Evolutionary conservation across 2,113 vertebrate genomes (phyloP).

Genomic region (Rana temporaria): DNA sequence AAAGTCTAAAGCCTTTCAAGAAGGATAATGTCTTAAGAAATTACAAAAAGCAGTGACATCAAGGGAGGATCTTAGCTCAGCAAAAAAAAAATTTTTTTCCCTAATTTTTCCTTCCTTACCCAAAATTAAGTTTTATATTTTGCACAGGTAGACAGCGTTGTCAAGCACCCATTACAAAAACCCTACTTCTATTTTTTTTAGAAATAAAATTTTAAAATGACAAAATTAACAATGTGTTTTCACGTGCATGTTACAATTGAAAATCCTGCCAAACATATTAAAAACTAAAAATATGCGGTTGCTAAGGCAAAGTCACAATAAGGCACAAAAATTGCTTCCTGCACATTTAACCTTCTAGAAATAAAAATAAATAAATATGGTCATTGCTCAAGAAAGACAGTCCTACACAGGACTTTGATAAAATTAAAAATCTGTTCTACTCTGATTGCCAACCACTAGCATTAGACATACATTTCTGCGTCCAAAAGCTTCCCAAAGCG

Average conservation of each 20-base stretch:
- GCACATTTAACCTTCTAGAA: background rate
- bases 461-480: conserved; percentile 75
- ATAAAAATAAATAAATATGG: background rate
- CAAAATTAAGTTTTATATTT: background rate
- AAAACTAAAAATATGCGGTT: background rate
- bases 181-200: too few relatives aligned
- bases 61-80: conserved; percentile 36
- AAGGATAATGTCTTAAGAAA: too few relatives aligned
- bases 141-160: too few relatives aligned
- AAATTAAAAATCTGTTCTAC: conserved; percentile 39
- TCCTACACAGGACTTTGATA: background rate
- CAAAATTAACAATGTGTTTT: too few relatives aligned
- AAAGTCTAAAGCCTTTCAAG: too few relatives aligned
- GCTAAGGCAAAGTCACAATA: background rate
- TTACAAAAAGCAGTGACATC: conserved; percentile 40
- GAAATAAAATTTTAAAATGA: too few relatives aligned
- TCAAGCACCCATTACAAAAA: too few relatives aligned
- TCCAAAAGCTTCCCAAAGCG: conserved; percentile 75
- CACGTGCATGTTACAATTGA: too few relatives aligned
- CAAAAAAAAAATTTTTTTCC: background rate
- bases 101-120: too few relatives aligned
- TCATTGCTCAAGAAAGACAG: background rate
- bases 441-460: conserved; percentile 41
- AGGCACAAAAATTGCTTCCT: background rate
- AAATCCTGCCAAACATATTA: too few relatives aligned